Evolutionary conservation across 1,140 invertebrate genomes (phyloP).

Genomic region (Notospermus geniculatus): DNA sequence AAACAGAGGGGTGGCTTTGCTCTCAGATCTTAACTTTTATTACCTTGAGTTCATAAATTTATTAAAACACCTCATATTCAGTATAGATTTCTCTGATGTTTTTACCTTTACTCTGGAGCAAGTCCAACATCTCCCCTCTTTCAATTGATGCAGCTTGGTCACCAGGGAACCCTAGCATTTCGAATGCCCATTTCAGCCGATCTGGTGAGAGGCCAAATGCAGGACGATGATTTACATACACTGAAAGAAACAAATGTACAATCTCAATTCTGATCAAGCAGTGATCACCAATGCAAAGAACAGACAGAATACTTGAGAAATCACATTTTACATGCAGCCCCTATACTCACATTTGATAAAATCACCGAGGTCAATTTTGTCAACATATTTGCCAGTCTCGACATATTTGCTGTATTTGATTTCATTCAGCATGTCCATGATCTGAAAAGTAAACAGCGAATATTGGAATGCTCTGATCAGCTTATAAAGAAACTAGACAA

Average conservation of each 20-base stretch:
- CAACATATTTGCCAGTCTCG: constrained; percentile 56
- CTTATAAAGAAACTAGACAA: not conserved
- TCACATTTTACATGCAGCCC: too few relatives aligned
- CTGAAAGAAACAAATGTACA: constrained; percentile 26
- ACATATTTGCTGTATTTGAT: constrained; percentile 64
- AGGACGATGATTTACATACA: constrained; percentile 72
- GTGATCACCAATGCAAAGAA: not conserved
- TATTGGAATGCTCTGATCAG: not conserved
- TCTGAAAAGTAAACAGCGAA: constrained; percentile 51
- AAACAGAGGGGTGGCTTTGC: too few relatives aligned
- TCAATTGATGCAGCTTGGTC: constrained; percentile 33
- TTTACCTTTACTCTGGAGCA: constrained; percentile 53
- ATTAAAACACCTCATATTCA: too few relatives aligned
- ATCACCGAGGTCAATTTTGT: constrained; percentile 66
- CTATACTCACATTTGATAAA: constrained; percentile 64
- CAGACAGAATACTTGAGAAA: not conserved
- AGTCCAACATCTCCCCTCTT: constrained; percentile 46
- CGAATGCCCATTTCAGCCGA: constrained; percentile 47
- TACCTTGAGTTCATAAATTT: too few relatives aligned
- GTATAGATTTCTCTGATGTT: too few relatives aligned
- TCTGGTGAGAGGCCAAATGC: constrained; percentile 55
- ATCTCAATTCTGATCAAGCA: not conserved
- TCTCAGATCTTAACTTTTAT: too few relatives aligned
- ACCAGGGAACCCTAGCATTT: constrained; percentile 40
- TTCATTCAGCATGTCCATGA: constrained; percentile 68